Evolutionary conservation across 2,888 invertebrate genomes (phyloP).

Genomic region (Portevinia maculata): DNA sequence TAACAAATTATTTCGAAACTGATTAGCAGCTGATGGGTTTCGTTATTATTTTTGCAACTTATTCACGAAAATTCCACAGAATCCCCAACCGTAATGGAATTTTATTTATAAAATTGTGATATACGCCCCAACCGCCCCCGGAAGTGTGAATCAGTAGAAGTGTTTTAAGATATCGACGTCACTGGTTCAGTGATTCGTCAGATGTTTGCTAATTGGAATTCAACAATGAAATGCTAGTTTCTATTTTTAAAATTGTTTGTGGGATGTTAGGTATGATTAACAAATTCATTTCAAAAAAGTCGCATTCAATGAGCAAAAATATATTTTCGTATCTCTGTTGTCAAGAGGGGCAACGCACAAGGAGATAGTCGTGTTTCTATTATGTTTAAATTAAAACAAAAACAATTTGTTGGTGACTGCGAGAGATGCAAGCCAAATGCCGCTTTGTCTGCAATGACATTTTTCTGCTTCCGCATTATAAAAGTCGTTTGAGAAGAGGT

Average conservation of each 20-base stretch:
- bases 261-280: not conserved
- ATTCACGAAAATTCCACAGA: slow-evolving; percentile 14
- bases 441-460: slow-evolving; percentile 1
- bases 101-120: not conserved
- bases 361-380: not conserved
- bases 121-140: slow-evolving; percentile 7
- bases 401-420: not conserved
- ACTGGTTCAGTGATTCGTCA: slow-evolving; percentile 6
- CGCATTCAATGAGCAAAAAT: too few relatives aligned
- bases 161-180: slow-evolving; percentile 7
- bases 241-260: slow-evolving; percentile 5
- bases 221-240: not conserved
- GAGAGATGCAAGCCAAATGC: slow-evolving; percentile 11
- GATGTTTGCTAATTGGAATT: not conserved
- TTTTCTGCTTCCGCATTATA: not conserved
- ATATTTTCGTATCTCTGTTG: too few relatives aligned
- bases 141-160: slow-evolving; percentile 26
- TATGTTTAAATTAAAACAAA: too few relatives aligned
- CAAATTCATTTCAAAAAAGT: too few relatives aligned
- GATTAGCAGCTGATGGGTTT: not conserved
- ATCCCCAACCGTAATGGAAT: slow-evolving; percentile 14
- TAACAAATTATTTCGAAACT: not conserved
- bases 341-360: not conserved
- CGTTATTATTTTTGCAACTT: not conserved
- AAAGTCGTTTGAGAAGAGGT: not conserved